These are phyloP conservation scores for Scyliorhinus canicula DNA, from an alignment of 2,797 vertebrate genomes.

Conservation along the genomic window DNA sequence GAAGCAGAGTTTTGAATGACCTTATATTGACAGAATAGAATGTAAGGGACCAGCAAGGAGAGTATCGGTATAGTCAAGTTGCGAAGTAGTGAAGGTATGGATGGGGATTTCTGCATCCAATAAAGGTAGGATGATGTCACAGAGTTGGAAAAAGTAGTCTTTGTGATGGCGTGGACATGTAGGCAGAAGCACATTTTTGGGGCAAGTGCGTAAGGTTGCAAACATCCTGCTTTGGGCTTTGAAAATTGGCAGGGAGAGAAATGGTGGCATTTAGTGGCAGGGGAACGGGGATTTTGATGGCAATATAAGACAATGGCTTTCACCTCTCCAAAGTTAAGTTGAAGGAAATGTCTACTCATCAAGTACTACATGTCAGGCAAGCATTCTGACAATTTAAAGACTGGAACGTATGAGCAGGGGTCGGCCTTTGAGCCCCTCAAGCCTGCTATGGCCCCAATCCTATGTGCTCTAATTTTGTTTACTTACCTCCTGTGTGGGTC, in stretches of 20 bases:
- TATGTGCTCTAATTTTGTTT: no score
- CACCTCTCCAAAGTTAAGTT: not conserved
- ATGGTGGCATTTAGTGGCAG: not conserved
- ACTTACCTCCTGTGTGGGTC: no score
- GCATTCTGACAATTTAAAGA: not conserved
- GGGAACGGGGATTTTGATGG: not conserved
- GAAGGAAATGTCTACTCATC: not conserved
- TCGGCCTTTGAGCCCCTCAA: no score
- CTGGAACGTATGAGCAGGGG: no score
- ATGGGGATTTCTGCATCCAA: not conserved
- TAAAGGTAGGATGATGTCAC: not conserved
- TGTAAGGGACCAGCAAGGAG: not conserved
- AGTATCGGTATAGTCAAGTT: not conserved
- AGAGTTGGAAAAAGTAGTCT: not conserved
- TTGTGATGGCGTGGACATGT: not conserved
- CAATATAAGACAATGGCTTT: not conserved
- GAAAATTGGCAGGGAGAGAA: not conserved
- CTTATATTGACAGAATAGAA: not conserved
- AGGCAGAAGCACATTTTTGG: not conserved
- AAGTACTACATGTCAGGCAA: not conserved
- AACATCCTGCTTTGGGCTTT: not conserved
- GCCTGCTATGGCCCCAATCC: no score
- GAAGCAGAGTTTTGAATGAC: not conserved
- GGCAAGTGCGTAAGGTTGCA: not conserved
- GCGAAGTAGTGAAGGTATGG: not conserved